Percentiles rank a stretch among this genome's conserved stretches.
phyloP scores from a whole-genome alignment of 92 coral and sea anemone species.

The Parazoanthus darwini region DNA sequence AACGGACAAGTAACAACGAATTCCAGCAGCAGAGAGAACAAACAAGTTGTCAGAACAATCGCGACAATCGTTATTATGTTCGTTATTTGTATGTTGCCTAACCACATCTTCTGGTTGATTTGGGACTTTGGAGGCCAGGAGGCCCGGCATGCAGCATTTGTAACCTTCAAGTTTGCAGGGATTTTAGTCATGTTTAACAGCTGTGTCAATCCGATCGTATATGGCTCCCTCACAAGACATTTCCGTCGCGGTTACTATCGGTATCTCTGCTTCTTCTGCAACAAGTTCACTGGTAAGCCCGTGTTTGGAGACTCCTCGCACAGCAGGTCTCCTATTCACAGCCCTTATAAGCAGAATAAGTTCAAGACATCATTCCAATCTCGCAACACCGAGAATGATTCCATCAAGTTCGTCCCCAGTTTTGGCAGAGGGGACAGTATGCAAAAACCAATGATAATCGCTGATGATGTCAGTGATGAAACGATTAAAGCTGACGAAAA shows the following conservation, averaged over 20 bases:
- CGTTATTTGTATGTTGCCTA: constrained; percentile 45
- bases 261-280: constrained; percentile 20
- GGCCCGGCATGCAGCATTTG: neutral
- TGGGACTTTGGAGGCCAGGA: constrained; percentile 3
- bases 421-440: constrained; percentile 6
- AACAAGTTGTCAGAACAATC: constrained; percentile 45
- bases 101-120: constrained; percentile 34
- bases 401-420: neutral
- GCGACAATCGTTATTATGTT: constrained; percentile 34
- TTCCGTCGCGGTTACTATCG: constrained; percentile 59
- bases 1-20: constrained; percentile 16
- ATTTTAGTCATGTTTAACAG: constrained; percentile 54
- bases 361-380: neutral
- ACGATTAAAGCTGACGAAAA: constrained; percentile 30
- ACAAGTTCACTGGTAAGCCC: neutral
- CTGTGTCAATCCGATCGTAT: constrained; percentile 70
- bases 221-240: constrained; percentile 64
- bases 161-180: constrained; percentile 23
- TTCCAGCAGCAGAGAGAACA: constrained; percentile 25
- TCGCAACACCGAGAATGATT: neutral
- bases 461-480: constrained; percentile 2
- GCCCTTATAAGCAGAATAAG: neutral
- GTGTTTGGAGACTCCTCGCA: neutral
- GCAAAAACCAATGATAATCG: neutral
- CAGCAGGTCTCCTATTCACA: neutral